These are phyloP conservation scores for Leptatherina wallacei DNA, from an alignment of 2,797 vertebrate genomes.

Conservation along the genomic window DNA sequence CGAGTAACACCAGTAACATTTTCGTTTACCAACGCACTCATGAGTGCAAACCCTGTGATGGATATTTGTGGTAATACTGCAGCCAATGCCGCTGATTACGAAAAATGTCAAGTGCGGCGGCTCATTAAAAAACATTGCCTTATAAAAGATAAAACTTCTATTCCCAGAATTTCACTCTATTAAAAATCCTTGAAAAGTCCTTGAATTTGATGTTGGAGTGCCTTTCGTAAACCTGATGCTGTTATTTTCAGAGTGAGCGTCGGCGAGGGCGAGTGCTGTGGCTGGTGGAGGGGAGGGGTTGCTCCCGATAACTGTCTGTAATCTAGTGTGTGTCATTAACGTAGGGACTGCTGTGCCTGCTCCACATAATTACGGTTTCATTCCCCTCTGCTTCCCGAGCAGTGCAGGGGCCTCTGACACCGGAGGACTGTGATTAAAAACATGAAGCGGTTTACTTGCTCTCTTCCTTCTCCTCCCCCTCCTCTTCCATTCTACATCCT, in stretches of 20 bases:
- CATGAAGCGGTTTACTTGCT: slow-evolving; percentile 66
- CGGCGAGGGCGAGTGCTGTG: slow-evolving; percentile 42
- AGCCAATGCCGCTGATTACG: slow-evolving; percentile 1
- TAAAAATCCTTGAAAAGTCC: slow-evolving; percentile 16
- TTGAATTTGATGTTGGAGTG: slow-evolving; percentile 29
- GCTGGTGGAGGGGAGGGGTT: slow-evolving; percentile 46
- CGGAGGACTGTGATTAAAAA: slow-evolving; percentile 79
- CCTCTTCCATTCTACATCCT: slow-evolving; percentile 60
- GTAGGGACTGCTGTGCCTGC: slow-evolving; percentile 63
- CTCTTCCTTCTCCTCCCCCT: slow-evolving; percentile 51
- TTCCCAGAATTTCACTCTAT: slow-evolving; percentile 7
- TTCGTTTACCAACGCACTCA: not conserved
- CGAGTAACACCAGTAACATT: not conserved
- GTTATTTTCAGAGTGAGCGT: slow-evolving; percentile 45
- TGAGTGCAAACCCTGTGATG: not conserved
- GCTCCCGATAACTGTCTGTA: slow-evolving; percentile 70
- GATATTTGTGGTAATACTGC: not conserved
- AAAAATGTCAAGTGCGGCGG: not conserved
- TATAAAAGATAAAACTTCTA: slow-evolving; percentile 10
- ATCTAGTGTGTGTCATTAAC: slow-evolving; percentile 78
- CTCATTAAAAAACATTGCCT: slow-evolving; percentile 8
- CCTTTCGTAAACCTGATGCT: slow-evolving; percentile 24
- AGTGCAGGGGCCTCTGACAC: slow-evolving; percentile 75
- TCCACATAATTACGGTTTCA: slow-evolving; percentile 80
- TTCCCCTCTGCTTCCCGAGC: slow-evolving; percentile 75